phyloP scores from a whole-genome alignment of 2,113 vertebrate species.

The Oxygymnocypris stewartii region DNA sequence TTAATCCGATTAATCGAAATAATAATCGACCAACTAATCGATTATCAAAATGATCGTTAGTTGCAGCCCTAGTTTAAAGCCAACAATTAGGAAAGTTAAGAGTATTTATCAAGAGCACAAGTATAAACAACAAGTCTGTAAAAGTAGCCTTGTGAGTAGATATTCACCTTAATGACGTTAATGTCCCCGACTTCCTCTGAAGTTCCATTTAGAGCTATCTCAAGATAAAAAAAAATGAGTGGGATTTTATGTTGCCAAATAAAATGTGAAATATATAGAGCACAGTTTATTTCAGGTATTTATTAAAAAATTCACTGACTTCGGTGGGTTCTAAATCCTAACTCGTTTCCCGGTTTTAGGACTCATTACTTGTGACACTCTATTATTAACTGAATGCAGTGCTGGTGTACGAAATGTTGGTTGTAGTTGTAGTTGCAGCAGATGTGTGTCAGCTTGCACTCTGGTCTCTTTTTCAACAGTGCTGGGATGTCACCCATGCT shows the following conservation, averaged over 20 bases:
- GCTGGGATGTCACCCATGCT: slow-evolving; percentile 60
- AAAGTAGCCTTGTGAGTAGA: background rate
- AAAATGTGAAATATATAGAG: background rate
- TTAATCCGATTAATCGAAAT: too few species aligned
- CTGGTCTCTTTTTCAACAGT: slow-evolving; percentile 61
- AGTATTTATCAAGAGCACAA: background rate
- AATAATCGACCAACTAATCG: too few species aligned
- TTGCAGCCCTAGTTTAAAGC: too few species aligned
- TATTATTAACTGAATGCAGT: slow-evolving; percentile 25
- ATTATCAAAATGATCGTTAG: too few species aligned
- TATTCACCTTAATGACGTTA: background rate
- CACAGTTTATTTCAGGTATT: background rate
- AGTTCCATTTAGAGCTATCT: background rate
- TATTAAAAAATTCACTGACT: background rate
- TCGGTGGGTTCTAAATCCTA: background rate
- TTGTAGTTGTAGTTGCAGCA: slow-evolving; percentile 41
- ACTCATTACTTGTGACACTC: background rate
- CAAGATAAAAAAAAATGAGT: background rate
- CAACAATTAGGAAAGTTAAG: background rate
- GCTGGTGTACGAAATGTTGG: slow-evolving; percentile 31
- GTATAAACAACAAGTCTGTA: background rate
- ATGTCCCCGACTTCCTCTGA: background rate
- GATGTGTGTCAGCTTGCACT: slow-evolving; percentile 58
- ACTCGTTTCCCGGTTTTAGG: background rate
- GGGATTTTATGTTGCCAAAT: background rate